These are phyloP conservation scores for Plagodis dolabraria DNA, from an alignment of 2,888 invertebrate genomes.

Conservation along the genomic window DNA sequence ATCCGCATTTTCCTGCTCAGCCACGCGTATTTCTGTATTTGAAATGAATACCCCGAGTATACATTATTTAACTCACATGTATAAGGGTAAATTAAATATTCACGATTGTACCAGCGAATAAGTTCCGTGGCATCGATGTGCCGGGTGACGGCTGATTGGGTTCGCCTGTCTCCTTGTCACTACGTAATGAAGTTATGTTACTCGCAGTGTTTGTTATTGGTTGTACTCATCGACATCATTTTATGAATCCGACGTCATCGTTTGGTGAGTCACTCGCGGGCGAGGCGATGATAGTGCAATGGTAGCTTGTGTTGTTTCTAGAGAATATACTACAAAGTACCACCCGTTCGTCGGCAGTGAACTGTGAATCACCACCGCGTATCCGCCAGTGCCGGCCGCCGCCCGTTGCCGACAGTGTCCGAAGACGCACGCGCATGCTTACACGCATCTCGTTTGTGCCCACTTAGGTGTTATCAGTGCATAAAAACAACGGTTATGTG, in stretches of 20 bases:
- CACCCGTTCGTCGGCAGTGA: constrained; percentile 42
- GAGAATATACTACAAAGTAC: constrained; percentile 58
- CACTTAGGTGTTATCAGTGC: constrained; percentile 63
- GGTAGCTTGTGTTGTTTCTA: constrained; percentile 52
- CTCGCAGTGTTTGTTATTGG: constrained; percentile 10
- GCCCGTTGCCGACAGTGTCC: constrained; percentile 52
- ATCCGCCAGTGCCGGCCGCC: constrained; percentile 61
- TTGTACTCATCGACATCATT: constrained; percentile 23
- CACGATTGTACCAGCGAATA: constrained; percentile 24
- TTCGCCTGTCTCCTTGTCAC: constrained; percentile 22
- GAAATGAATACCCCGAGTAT: constrained; percentile 14
- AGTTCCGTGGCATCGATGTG: constrained; percentile 15
- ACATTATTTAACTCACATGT: constrained; percentile 4
- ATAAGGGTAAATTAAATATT: constrained; percentile 36
- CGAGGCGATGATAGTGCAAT: constrained; percentile 50
- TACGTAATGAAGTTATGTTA: constrained; percentile 26
- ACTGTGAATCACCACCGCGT: constrained; percentile 40
- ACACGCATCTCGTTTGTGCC: constrained; percentile 58
- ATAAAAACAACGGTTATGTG: constrained; percentile 68
- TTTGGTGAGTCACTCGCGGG: constrained; percentile 57
- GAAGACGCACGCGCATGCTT: constrained; percentile 69
- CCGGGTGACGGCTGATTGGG: constrained; percentile 28
- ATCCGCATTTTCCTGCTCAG: constrained; percentile 9
- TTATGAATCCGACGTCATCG: constrained; percentile 51
- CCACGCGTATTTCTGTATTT: constrained; percentile 18